phyloP scores from a whole-genome alignment of 2,113 vertebrate species.

The Rhipidura dahli region DNA sequence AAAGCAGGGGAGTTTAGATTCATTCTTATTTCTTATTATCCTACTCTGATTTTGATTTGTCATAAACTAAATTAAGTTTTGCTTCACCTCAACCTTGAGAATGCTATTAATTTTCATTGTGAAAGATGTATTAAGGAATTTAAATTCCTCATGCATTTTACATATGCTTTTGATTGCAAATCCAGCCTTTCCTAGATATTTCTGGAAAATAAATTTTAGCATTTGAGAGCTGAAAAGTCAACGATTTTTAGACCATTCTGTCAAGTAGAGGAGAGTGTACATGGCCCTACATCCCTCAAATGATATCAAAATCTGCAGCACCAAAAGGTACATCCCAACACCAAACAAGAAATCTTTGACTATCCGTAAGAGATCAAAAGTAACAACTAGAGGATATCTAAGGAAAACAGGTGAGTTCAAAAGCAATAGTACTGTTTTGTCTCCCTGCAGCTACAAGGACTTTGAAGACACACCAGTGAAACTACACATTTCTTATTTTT shows the following conservation, averaged over 20 bases:
- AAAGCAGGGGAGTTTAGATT: not conserved
- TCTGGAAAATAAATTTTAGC: not conserved
- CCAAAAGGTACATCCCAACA: not conserved
- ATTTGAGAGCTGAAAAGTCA: not conserved
- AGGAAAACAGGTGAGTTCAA: not conserved
- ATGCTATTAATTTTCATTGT: not conserved
- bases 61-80: not conserved
- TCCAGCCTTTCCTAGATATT: not conserved
- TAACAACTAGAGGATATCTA: not conserved
- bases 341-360: not conserved
- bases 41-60: not conserved
- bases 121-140: not conserved
- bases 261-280: not conserved
- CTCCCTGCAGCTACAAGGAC: not conserved
- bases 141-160: not conserved
- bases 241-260: not conserved
- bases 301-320: not conserved
- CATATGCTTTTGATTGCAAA: not conserved
- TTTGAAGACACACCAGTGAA: not conserved
- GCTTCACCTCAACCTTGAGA: not conserved
- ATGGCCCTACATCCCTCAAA: not conserved
- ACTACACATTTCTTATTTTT: not conserved
- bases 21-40: not conserved
- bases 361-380: not conserved
- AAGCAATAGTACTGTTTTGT: not conserved